These are phyloP conservation scores for Poecile atricapillus DNA, from an alignment of 2,113 vertebrate species.

Conservation along the genomic window DNA sequence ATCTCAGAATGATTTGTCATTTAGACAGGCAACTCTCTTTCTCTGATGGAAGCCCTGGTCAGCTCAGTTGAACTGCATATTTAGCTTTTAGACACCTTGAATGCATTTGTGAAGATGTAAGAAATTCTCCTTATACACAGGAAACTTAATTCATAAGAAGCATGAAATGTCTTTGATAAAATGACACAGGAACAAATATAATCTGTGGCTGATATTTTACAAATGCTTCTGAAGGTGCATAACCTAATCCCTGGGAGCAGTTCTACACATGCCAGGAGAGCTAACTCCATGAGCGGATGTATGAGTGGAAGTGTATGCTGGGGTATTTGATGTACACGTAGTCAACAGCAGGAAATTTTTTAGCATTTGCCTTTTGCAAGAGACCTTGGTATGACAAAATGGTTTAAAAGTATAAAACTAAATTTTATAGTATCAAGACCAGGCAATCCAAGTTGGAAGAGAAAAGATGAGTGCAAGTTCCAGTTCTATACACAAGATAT, in stretches of 20 bases:
- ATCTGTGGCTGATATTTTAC: neutral
- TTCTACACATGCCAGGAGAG: neutral
- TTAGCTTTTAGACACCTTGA: neutral
- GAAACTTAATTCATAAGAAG: neutral
- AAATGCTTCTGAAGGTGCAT: neutral
- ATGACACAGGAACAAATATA: neutral
- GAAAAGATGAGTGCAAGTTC: neutral
- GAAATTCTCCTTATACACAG: neutral
- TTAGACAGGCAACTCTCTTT: neutral
- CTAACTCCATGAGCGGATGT: neutral
- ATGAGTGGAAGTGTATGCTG: neutral
- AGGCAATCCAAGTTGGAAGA: neutral
- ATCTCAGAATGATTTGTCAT: neutral
- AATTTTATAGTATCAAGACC: neutral
- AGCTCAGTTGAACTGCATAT: neutral
- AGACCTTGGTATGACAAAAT: neutral
- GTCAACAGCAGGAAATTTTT: neutral
- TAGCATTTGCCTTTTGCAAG: neutral
- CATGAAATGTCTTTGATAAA: neutral
- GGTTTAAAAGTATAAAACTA: neutral
- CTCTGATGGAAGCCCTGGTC: neutral
- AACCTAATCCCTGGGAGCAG: neutral
- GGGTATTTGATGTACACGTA: rapidly evolving
- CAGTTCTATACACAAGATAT: neutral
- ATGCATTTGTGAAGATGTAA: neutral